Conservation (phyloP, 2,888 invertebrate genomes). For the Idaea dimidiata region DNA sequence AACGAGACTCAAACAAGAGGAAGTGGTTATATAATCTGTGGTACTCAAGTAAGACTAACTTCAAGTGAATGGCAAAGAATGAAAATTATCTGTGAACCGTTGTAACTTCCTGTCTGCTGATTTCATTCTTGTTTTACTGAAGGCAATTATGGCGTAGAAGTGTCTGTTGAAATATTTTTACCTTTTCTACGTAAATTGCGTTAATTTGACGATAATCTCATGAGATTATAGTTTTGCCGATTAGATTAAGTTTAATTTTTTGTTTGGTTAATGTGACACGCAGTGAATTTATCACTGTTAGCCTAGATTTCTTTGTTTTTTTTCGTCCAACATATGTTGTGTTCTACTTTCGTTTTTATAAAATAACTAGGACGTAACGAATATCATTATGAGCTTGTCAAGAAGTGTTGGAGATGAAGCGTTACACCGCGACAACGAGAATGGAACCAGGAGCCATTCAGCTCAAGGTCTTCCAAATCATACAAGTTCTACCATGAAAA, state of each 20-base stretch:
- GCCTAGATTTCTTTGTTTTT: slow-evolving; percentile 53
- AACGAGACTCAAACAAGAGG: neutral
- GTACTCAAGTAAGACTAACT: neutral
- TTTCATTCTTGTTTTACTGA: slow-evolving; percentile 25
- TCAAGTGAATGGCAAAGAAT: neutral
- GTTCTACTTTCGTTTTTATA: slow-evolving; percentile 54
- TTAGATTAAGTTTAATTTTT: slow-evolving; percentile 38
- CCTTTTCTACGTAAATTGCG: slow-evolving; percentile 68
- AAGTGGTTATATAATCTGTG: neutral
- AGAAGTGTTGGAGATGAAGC: slow-evolving; percentile 43
- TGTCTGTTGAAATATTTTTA: slow-evolving; percentile 65
- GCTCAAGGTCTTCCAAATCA: slow-evolving; percentile 65
- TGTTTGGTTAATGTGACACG: slow-evolving; percentile 35
- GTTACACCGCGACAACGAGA: slow-evolving; percentile 32
- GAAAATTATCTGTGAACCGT: slow-evolving; percentile 1
- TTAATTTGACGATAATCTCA: slow-evolving; percentile 70
- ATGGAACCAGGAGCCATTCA: slow-evolving; percentile 64
- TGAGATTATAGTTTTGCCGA: slow-evolving; percentile 61
- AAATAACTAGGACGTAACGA: slow-evolving; percentile 41
- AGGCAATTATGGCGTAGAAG: slow-evolving; percentile 63
- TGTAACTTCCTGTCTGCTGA: slow-evolving; percentile 1
- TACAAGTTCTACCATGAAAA: slow-evolving; percentile 67
- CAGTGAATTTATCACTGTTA: slow-evolving; percentile 42
- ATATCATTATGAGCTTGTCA: slow-evolving; percentile 53
- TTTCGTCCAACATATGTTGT: slow-evolving; percentile 66